phyloP scores from a whole-genome alignment of 2,888 invertebrate genomes.

The Theodoxus fluviatilis region DNA sequence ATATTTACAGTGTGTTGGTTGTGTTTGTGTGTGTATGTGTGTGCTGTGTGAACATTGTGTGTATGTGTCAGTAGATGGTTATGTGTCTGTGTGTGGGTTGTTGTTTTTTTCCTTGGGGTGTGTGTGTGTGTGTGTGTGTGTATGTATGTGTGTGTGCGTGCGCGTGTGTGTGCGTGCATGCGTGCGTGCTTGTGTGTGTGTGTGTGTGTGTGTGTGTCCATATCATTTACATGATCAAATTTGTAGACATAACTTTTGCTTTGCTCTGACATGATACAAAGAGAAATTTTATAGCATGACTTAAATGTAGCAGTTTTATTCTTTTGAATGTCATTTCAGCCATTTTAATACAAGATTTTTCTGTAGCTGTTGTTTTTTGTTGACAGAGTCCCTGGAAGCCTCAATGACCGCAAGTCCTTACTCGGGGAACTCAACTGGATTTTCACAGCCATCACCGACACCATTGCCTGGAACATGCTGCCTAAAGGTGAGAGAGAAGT shows the following conservation, averaged over 20 bases:
- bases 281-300: background rate
- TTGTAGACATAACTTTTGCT: background rate
- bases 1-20: too few relatives aligned
- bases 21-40: too few relatives aligned
- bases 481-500: conserved; percentile 81
- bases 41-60: too few relatives aligned
- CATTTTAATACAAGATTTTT: too few relatives aligned
- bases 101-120: too few relatives aligned
- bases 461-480: conserved; percentile 98
- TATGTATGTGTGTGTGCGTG: too few relatives aligned
- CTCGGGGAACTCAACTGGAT: conserved; percentile 99
- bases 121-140: too few relatives aligned
- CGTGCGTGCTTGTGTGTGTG: too few relatives aligned
- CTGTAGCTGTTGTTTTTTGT: conserved; percentile 32
- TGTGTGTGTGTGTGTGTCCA: background rate
- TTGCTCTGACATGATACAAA: background rate
- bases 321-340: too few relatives aligned
- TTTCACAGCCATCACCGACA: conserved; percentile 99
- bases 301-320: background rate
- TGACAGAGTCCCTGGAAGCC: conserved; percentile 88
- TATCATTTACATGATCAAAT: background rate
- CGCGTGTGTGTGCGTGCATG: too few relatives aligned
- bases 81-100: too few relatives aligned
- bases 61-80: too few relatives aligned
- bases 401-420: conserved; percentile 94